phyloP scores from a whole-genome alignment of 2,797 vertebrate species.

The Hemitrygon akajei region DNA sequence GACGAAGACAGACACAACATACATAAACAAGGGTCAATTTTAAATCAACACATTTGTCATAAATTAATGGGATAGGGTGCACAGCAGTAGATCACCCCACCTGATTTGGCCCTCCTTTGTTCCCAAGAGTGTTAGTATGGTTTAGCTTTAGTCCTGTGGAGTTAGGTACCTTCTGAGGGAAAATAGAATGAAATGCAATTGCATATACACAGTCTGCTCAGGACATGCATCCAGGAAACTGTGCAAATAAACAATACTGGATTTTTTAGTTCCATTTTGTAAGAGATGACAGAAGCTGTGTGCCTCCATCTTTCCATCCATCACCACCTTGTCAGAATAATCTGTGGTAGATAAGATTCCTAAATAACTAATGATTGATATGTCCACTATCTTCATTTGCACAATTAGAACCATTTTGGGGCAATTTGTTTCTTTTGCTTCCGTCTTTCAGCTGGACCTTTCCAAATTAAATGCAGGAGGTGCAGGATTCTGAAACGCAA shows the following conservation, averaged over 20 bases:
- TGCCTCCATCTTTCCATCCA: not conserved
- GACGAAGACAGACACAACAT: not conserved
- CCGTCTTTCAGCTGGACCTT: not conserved
- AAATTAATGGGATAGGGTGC: not conserved
- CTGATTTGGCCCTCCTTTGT: not conserved
- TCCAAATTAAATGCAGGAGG: not conserved
- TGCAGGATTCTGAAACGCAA: not conserved
- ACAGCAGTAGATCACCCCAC: not conserved
- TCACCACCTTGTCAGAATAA: conserved; percentile 33
- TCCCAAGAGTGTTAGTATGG: not conserved
- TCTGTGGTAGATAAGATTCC: not conserved
- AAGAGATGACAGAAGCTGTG: conserved; percentile 18
- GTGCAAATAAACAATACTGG: conserved; percentile 8
- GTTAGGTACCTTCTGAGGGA: not conserved
- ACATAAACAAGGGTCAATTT: conserved; percentile 3
- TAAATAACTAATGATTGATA: conserved; percentile 31
- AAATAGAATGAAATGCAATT: not conserved
- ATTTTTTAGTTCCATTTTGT: conserved; percentile 9
- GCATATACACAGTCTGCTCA: not conserved
- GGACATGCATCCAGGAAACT: not conserved
- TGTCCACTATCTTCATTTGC: conserved; percentile 28
- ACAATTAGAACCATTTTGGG: conserved; percentile 23
- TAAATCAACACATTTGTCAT: not conserved
- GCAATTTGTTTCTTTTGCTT: conserved; percentile 33
- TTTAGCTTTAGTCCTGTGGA: not conserved